A percentile compares a stretch with the other conserved stretches of the same genome.
Evolutionary conservation across 2,797 vertebrate genomes (phyloP).

Genomic region (Parauchenoglanis ngamensis): DNA sequence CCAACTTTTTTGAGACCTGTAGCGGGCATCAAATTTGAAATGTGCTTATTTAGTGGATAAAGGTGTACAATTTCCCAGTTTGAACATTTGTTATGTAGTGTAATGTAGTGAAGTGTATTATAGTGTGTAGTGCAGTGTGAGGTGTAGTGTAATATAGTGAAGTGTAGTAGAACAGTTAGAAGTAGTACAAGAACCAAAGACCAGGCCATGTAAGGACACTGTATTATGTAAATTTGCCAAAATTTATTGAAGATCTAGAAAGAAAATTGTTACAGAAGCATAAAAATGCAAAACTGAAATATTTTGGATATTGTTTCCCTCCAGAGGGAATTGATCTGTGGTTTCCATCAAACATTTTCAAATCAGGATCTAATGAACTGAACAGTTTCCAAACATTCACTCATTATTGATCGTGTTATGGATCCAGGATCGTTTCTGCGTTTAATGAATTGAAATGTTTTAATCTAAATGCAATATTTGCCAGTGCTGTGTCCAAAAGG

Average conservation of each 20-base stretch:
- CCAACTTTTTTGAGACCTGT: no score
- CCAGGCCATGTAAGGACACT: not conserved
- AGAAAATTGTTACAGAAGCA: not conserved
- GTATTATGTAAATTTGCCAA: not conserved
- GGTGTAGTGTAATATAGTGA: not conserved
- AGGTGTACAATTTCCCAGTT: no score
- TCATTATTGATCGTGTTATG: not conserved
- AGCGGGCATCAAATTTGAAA: no score
- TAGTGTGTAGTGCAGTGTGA: not conserved
- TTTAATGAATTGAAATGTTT: not conserved
- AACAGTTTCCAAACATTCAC: not conserved
- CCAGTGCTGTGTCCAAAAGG: not conserved
- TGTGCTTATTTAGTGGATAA: no score
- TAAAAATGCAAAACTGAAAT: not conserved
- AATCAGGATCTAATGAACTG: not conserved
- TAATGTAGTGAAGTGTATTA: not conserved
- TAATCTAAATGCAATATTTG: not conserved
- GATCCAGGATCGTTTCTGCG: not conserved
- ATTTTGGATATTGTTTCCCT: not conserved
- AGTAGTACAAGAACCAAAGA: constrained; percentile 2
- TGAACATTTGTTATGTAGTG: no score
- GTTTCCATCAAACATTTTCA: not conserved
- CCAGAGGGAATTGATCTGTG: not conserved
- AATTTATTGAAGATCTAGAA: not conserved
- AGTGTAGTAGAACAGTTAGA: not conserved